phyloP scores from a whole-genome alignment of 2,888 invertebrate species.

The Blomia tropicalis region DNA sequence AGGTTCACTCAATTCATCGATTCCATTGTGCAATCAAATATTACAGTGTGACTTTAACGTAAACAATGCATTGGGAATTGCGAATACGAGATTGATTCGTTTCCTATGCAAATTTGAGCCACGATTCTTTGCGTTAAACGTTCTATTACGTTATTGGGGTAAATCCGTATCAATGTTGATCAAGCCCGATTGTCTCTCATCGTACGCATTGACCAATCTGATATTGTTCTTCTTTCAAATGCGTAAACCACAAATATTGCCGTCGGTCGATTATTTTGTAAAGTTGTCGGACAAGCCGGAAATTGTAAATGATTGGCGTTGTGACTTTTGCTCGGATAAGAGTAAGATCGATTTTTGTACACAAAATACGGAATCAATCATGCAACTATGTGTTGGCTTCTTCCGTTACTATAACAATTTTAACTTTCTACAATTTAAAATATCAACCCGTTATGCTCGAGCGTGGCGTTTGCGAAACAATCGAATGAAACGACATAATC shows the following conservation, averaged over 20 bases:
- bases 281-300: not conserved
- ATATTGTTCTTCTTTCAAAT: not conserved
- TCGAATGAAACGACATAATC: not conserved
- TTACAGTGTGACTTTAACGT: constrained; percentile 2
- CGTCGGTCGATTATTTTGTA: not conserved
- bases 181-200: not conserved
- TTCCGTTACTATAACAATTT: not conserved
- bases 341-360: not conserved
- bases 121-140: not conserved
- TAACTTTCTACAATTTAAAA: not conserved
- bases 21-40: not conserved
- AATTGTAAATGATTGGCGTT: constrained; percentile 10
- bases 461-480: not conserved
- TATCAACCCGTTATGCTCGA: not conserved
- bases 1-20: not conserved
- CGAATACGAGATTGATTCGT: constrained; percentile 1
- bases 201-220: not conserved
- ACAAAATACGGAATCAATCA: not conserved
- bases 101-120: constrained; percentile 2
- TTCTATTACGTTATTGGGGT: not conserved
- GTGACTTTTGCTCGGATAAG: not conserved
- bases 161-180: not conserved
- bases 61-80: constrained; percentile 1
- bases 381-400: not conserved
- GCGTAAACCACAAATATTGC: not conserved